These are phyloP conservation scores for Paramacrobiotus metropolitanus DNA, from an alignment of 1,140 invertebrate genomes.

Conservation along the genomic window DNA sequence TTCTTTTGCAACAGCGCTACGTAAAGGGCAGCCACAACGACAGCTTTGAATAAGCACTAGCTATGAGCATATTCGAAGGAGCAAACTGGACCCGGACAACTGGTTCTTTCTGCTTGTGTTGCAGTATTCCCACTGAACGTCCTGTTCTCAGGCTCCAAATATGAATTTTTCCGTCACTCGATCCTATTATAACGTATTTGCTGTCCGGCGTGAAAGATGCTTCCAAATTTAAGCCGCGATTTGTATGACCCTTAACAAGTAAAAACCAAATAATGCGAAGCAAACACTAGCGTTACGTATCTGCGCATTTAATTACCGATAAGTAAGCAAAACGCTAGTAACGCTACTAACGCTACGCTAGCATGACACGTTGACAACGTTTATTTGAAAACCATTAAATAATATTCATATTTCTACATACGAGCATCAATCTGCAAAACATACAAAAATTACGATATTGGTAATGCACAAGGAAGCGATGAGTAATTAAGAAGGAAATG, in stretches of 20 bases:
- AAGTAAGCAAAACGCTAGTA: no score
- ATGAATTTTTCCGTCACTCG: neutral
- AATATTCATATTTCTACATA: no score
- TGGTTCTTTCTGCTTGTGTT: neutral
- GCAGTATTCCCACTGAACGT: neutral
- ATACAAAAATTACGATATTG: no score
- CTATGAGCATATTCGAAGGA: neutral
- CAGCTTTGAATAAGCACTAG: neutral
- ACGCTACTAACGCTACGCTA: no score
- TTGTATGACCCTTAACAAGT: neutral
- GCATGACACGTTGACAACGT: no score
- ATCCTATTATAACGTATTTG: neutral
- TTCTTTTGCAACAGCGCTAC: neutral
- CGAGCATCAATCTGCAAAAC: no score
- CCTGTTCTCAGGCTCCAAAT: neutral
- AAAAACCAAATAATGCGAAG: neutral
- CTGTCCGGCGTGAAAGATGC: constrained; percentile 1
- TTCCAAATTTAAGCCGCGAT: neutral
- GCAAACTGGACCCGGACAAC: neutral
- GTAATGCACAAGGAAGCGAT: no score
- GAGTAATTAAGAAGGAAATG: no score
- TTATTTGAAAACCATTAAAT: no score
- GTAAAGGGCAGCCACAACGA: neutral
- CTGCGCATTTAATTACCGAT: no score
- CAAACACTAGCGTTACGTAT: no score